Base-by-base conservation (phyloP, 2,888 invertebrate species). In the Hydriomena furcata region DNA sequence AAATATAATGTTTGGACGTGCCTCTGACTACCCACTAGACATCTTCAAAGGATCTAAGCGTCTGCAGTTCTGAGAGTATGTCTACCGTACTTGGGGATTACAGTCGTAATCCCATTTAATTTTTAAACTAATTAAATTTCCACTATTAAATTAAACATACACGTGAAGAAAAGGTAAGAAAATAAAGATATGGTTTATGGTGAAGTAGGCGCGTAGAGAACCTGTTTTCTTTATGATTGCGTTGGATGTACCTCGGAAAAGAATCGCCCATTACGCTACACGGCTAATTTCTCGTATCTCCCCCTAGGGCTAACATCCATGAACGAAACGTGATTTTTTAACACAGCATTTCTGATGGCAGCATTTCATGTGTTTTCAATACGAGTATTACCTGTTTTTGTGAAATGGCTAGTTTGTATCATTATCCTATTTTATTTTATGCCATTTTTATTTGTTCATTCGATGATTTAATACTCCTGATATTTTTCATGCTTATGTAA, bases 231-330 rank as follows among this genome's bases (percentile, higher is more conserved):
- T 12, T 12, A 30, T 31, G 5, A 41, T 30, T 24, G 10, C 27
- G 12, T 71, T 71, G 68, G 67, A 69, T 65, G 65, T 68, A 60
- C 59, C 52, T 55, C 52, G 52, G 55, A 55, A 70, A 69, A 60
- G 66, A 66, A 68, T 63, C 53, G 61, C 53, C 63, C 60, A 59
- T 64, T 63, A 54, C 57, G 60, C 55, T 61, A 59, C 57, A 61
- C 62, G 61, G 65, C 66, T 70, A 68, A 68, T 68, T 66, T 60
- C 61, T 58, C 49, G 49, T 62, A 62, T 53, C 54, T 52, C 47
- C 55, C 52, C 49, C 52, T 38, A 37, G 57, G 47, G 52, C 58
- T 61, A 58, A 50, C 48, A 52, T 55, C 49, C 51, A 50, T 47
- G 53, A 36, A 37, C 40, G 47, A 23, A 30, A 28, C 28, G 36